Percentiles rank a stretch among this genome's conserved stretches.
Evolutionary conservation across 2,113 vertebrate species (phyloP).

Genomic region (Nyctibius bracteatus): DNA sequence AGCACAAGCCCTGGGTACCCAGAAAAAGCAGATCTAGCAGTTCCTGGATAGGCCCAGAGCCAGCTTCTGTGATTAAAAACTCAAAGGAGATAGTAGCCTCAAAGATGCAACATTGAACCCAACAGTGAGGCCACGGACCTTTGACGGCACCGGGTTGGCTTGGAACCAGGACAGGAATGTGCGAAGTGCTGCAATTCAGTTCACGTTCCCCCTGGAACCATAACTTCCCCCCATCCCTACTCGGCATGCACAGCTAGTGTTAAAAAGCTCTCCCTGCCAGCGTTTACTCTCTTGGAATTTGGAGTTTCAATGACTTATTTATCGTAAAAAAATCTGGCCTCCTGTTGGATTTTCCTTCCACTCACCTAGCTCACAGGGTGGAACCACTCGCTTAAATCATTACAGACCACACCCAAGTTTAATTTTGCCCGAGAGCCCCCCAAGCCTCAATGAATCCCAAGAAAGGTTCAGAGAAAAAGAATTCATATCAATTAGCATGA

Average conservation of each 20-base stretch:
- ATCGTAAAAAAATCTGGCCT: neutral
- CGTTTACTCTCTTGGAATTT: neutral
- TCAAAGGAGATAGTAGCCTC: neutral
- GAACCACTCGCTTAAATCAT: neutral
- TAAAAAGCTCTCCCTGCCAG: neutral
- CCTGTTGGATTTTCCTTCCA: neutral
- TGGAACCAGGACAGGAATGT: neutral
- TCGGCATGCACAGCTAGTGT: fast-evolving
- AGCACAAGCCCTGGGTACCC: neutral
- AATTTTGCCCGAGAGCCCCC: neutral
- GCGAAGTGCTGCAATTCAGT: neutral
- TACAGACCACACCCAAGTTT: neutral
- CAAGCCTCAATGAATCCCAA: neutral
- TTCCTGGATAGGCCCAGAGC: neutral
- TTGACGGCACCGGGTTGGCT: neutral
- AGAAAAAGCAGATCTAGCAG: neutral
- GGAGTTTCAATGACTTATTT: neutral
- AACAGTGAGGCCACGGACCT: neutral
- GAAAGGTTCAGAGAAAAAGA: neutral
- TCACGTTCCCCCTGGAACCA: neutral
- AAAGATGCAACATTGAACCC: neutral
- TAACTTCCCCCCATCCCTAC: neutral
- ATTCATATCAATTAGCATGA: too few relatives aligned
- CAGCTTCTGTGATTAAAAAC: neutral
- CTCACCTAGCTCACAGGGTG: neutral